Evolutionary conservation across 2,888 invertebrate species (phyloP).

Genomic region (Periphyllus acericola): DNA sequence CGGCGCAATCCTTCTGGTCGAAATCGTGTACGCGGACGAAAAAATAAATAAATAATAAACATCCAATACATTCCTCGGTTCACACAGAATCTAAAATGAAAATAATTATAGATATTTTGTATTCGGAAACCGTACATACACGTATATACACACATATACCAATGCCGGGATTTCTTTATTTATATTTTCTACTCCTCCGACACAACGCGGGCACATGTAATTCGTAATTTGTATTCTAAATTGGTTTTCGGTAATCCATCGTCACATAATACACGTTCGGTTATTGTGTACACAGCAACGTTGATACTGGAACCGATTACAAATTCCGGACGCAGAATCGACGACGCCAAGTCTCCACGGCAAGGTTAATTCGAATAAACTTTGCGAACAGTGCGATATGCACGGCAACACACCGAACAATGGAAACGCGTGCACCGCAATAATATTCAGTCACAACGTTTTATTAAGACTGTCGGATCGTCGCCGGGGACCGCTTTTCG

Average conservation of each 20-base stretch:
- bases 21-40: no score
- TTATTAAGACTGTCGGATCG: no score
- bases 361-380: constrained; percentile 7
- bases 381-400: background rate
- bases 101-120: constrained; percentile 11
- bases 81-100: background rate
- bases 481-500: no score
- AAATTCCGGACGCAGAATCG: constrained; percentile 34
- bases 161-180: constrained; percentile 8
- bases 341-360: background rate
- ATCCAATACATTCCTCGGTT: no score
- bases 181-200: constrained; percentile 33
- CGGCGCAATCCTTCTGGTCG: no score
- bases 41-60: no score
- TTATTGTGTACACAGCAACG: constrained; percentile 3
- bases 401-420: background rate
- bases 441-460: no score
- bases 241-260: constrained; percentile 48
- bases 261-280: constrained; percentile 31
- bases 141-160: no score
- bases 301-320: constrained; percentile 18
- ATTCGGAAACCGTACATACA: constrained; percentile 10
- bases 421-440: no score
- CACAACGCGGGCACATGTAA: background rate
- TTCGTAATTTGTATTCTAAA: constrained; percentile 48